Base-by-base conservation (phyloP, 2,888 invertebrate species). In the Apoderus coryli region DNA sequence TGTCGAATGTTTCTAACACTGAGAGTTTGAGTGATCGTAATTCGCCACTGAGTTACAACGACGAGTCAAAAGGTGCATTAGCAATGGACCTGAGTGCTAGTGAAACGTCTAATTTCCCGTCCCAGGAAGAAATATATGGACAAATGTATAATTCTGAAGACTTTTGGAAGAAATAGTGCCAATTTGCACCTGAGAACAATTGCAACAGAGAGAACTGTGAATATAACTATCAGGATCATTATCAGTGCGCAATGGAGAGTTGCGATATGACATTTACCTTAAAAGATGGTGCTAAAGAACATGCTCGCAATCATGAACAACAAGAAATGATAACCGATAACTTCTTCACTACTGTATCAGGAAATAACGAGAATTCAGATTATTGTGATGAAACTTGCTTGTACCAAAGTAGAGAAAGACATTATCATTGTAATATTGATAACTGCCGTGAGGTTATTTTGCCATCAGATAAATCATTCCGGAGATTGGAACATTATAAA, bases 351-450 rank as follows among this genome's bases (percentile, higher is more conserved):
- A 69, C 69, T 27, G 67, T 70, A 3, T 69, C 76, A 27, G 69
- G 75, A 28, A 65, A 66, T 31, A 67, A 69, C 35, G 73, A 66
- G 29, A 64, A 63, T 0, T n/a, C n/a, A n/a, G n/a, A n/a, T n/a
- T n/a, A n/a, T n/a, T 74, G 76, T 45, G 75, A 76, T 46, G 69
- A 69, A 30, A 72, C 75, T 13, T 81, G 81, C 46, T 73, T 76
- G 25, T 80, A 78, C 47, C 74, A 77, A 33, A 67, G 75, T 43
- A 77, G 77, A 40, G 78, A 81, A 39, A 79, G 76, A 28, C 89
- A 89, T 50, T 88, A 78, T 49, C 89, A 90, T 52, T 90, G 89
- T 61, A 79, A 77, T 50, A 85, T 85, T 85, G 82, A 82, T 48
- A 80, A 78, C 45, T 86, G 84, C 46, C 69, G 76, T 5, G 80